Evolutionary conservation across 2,888 invertebrate species (phyloP).

Genomic region (Apantesis nais): DNA sequence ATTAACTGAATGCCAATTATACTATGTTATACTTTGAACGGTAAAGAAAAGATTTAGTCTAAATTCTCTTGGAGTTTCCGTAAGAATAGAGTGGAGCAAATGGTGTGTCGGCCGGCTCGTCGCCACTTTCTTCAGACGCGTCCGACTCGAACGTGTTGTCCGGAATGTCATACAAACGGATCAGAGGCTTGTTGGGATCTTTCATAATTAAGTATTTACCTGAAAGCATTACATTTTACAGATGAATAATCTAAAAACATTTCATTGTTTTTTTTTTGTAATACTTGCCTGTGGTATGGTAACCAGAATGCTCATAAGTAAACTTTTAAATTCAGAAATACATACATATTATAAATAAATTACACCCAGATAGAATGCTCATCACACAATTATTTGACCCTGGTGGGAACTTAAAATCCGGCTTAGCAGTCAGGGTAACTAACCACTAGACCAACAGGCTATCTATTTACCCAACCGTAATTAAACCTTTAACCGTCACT

Average conservation of each 20-base stretch:
- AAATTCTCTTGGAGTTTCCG: constrained; percentile 80
- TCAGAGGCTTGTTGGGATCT: constrained; percentile 99
- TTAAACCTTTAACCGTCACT: no score
- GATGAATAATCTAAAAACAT: neutral
- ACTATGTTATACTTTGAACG: constrained; percentile 34
- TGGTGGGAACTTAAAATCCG: no score
- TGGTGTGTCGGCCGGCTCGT: constrained; percentile 85
- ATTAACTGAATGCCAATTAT: constrained; percentile 35
- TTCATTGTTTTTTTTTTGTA: no score
- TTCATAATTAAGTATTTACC: constrained; percentile 98
- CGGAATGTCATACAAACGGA: constrained; percentile 98
- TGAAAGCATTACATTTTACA: constrained; percentile 45
- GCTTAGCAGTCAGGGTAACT: no score
- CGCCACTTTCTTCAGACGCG: constrained; percentile 95
- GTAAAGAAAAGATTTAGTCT: constrained; percentile 28
- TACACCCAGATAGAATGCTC: no score
- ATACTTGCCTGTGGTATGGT: no score
- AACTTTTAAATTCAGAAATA: no score
- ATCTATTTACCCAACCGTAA: no score
- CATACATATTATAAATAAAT: no score
- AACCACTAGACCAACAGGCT: no score
- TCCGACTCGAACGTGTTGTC: constrained; percentile 99
- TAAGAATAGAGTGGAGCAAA: constrained; percentile 83
- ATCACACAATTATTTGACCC: no score
- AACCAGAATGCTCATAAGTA: no score